Evolutionary conservation across 2,888 invertebrate genomes (phyloP).

Genomic region (Boloria selene): DNA sequence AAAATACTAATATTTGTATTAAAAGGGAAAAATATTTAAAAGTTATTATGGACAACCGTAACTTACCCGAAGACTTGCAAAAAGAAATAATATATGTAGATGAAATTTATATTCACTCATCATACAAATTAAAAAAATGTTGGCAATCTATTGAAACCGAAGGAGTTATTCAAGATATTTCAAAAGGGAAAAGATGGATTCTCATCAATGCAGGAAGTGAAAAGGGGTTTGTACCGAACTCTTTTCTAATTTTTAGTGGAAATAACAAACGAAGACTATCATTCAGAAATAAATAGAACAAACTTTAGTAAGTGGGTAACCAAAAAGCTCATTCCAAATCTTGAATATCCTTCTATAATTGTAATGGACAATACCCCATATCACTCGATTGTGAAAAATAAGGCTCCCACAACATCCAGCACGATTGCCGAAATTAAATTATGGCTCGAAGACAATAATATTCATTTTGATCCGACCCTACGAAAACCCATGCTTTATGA

Average conservation of each 20-base stretch:
- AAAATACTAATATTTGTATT: slow-evolving; percentile 30
- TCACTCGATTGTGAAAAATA: slow-evolving; percentile 5
- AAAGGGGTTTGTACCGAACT: slow-evolving; percentile 43
- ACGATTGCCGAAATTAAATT: slow-evolving; percentile 36
- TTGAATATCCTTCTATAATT: slow-evolving; percentile 34
- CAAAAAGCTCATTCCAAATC: slow-evolving; percentile 36
- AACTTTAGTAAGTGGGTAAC: slow-evolving; percentile 35
- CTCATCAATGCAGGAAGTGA: slow-evolving; percentile 43
- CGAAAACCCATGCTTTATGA: slow-evolving; percentile 37
- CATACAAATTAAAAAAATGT: background rate
- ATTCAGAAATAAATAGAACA: slow-evolving; percentile 42
- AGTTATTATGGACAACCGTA: slow-evolving; percentile 27
- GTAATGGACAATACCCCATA: slow-evolving; percentile 15
- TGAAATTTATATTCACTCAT: slow-evolving; percentile 45
- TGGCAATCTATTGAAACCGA: background rate
- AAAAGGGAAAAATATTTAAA: slow-evolving; percentile 33
- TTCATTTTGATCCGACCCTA: slow-evolving; percentile 37
- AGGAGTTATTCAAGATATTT: slow-evolving; percentile 24
- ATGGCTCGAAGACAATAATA: slow-evolving; percentile 43
- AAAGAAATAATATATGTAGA: slow-evolving; percentile 45
- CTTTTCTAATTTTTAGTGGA: slow-evolving; percentile 40
- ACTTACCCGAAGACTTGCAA: slow-evolving; percentile 29
- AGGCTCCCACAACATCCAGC: background rate
- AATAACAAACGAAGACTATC: slow-evolving; percentile 42
- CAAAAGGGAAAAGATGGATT: slow-evolving; percentile 39